These are phyloP conservation scores for Urocitellus parryii DNA, from an alignment of 2,113 vertebrate species.

Conservation along the genomic window DNA sequence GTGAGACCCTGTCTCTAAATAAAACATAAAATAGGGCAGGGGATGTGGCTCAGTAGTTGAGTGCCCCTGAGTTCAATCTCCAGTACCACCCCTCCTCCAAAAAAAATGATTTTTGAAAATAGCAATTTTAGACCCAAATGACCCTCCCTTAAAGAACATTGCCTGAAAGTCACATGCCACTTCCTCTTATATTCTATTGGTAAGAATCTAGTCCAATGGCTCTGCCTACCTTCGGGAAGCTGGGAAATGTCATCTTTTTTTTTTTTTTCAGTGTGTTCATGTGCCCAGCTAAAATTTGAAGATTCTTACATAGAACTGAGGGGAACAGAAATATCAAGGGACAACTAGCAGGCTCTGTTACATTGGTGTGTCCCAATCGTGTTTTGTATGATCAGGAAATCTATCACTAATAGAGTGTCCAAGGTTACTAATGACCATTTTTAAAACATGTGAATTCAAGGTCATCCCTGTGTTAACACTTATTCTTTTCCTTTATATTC, in stretches of 20 bases:
- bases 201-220: neutral
- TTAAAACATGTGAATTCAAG: neutral
- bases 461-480: neutral
- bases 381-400: neutral
- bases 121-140: neutral
- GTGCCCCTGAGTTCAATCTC: no score
- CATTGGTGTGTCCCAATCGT: neutral
- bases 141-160: neutral
- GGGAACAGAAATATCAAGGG: neutral
- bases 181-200: neutral
- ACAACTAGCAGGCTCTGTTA: neutral
- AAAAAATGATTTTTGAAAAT: neutral
- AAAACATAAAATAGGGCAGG: no score
- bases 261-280: neutral
- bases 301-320: neutral
- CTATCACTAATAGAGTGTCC: neutral
- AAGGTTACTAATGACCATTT: neutral
- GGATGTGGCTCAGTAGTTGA: no score
- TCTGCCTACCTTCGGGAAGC: neutral
- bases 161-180: neutral
- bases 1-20: no score
- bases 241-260: neutral
- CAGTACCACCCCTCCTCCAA: no score
- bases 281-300: neutral
- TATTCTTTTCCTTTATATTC: neutral